Conservation (phyloP, 2,888 invertebrate genomes). For the Trissolcus japonicus region DNA sequence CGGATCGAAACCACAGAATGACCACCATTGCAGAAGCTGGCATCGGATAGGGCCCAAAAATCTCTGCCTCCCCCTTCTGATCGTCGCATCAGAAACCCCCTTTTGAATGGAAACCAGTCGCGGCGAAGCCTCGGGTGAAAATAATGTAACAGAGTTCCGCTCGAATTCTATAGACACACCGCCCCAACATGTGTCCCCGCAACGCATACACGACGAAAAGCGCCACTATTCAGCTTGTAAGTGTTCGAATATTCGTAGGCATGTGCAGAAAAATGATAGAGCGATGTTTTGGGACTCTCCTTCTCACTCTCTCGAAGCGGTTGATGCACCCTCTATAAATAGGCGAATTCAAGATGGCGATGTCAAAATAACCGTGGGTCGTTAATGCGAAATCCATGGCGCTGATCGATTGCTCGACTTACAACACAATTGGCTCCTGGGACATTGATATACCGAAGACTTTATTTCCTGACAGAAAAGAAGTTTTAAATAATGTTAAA, state of each 20-base stretch:
- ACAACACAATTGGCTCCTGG: not conserved
- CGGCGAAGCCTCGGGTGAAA: slow-evolving; percentile 60
- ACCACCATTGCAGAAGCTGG: slow-evolving; percentile 56
- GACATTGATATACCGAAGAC: too few species aligned
- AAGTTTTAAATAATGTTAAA: too few species aligned
- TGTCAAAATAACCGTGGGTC: slow-evolving; percentile 68
- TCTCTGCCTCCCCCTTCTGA: slow-evolving; percentile 43
- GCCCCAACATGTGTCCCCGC: slow-evolving; percentile 59
- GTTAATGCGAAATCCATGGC: slow-evolving; percentile 41
- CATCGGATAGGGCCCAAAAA: slow-evolving; percentile 49
- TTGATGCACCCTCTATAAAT: slow-evolving; percentile 62
- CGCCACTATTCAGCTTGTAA: slow-evolving; percentile 31
- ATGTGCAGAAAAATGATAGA: slow-evolving; percentile 19
- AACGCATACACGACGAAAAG: slow-evolving; percentile 39
- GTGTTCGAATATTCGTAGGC: slow-evolving; percentile 48
- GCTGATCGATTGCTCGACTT: slow-evolving; percentile 29
- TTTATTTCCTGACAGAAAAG: too few species aligned
- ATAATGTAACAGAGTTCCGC: slow-evolving; percentile 67
- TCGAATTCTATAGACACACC: slow-evolving; percentile 68
- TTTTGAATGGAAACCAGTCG: slow-evolving; percentile 57
- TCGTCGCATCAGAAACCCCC: slow-evolving; percentile 43
- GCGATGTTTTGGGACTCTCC: slow-evolving; percentile 31
- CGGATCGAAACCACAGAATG: slow-evolving; percentile 51
- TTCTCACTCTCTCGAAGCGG: slow-evolving; percentile 34
- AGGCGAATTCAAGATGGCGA: slow-evolving; percentile 69